Evolutionary conservation across 2,888 invertebrate species (phyloP).

Genomic region (Mesochorus sp.): DNA sequence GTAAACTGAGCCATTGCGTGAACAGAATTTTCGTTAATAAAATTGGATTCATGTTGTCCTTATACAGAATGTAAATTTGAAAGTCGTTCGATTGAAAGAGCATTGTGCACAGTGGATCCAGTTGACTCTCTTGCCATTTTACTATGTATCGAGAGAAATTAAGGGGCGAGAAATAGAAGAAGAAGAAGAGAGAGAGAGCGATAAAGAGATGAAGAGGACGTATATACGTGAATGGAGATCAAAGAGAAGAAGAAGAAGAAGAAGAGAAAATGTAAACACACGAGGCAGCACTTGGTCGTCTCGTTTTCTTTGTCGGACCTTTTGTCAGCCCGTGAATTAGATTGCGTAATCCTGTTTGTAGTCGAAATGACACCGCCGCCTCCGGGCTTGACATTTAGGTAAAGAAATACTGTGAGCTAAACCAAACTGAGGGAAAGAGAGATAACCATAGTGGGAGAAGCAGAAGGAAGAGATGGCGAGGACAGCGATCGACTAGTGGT

Average conservation of each 20-base stretch:
- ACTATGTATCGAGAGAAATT: conserved; percentile 18
- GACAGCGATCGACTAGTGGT: too few species aligned
- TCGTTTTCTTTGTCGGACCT: conserved; percentile 72
- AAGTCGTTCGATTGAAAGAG: conserved; percentile 32
- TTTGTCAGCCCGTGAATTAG: conserved; percentile 80
- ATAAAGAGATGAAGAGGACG: too few species aligned
- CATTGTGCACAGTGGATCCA: conserved; percentile 3
- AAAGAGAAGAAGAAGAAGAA: neutral
- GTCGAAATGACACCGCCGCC: conserved; percentile 80
- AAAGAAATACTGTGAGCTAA: conserved; percentile 58
- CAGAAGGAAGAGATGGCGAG: neutral
- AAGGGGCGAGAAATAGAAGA: conserved; percentile 4
- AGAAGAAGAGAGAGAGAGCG: conserved; percentile 1
- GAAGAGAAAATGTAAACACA: conserved; percentile 41
- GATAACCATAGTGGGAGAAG: conserved; percentile 2
- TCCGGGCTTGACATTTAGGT: conserved; percentile 78
- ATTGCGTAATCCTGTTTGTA: conserved; percentile 81
- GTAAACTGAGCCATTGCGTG: too few species aligned
- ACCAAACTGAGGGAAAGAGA: conserved; percentile 3
- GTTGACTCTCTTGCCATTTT: conserved; percentile 40
- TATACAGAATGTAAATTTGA: conserved; percentile 16
- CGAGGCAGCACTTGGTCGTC: conserved; percentile 45
- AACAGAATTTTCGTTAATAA: neutral
- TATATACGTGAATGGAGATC: too few species aligned
- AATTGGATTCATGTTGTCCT: conserved; percentile 5